These are phyloP conservation scores for Takifugu rubripes DNA, from an alignment of 2,797 vertebrate species.

Conservation along the genomic window DNA sequence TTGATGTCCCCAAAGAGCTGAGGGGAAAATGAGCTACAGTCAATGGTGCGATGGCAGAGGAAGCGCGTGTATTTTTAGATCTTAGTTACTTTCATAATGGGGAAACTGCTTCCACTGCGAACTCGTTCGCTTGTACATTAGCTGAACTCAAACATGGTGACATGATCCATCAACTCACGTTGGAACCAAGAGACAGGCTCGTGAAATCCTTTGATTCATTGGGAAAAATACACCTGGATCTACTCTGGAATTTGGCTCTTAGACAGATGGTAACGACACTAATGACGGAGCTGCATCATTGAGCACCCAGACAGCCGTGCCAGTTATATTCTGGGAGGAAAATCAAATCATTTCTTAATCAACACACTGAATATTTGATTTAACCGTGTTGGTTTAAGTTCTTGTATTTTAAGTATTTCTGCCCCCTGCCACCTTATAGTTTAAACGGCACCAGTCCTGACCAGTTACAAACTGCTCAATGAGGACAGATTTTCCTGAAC, in stretches of 20 bases:
- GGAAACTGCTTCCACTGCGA: background rate
- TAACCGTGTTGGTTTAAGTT: too few species aligned
- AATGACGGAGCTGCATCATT: constrained; percentile 10
- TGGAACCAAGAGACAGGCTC: too few species aligned
- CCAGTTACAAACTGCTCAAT: too few species aligned
- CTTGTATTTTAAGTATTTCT: too few species aligned
- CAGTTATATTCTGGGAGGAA: background rate
- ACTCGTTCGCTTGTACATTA: background rate
- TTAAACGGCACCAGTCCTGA: too few species aligned
- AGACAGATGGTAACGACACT: constrained; percentile 10
- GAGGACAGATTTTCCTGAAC: too few species aligned
- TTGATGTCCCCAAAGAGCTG: background rate
- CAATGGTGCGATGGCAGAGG: background rate
- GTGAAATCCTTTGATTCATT: too few species aligned
- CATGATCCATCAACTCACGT: too few species aligned
- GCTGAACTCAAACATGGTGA: background rate
- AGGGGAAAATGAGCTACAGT: background rate
- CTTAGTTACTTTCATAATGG: background rate
- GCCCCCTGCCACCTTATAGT: too few species aligned
- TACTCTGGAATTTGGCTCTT: background rate
- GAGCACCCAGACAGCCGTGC: background rate
- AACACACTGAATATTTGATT: too few species aligned
- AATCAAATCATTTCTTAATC: too few species aligned
- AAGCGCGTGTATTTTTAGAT: background rate
- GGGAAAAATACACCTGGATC: too few species aligned